These are phyloP conservation scores for Ligdia adustata DNA, from an alignment of 2,888 invertebrate species.

Conservation along the genomic window DNA sequence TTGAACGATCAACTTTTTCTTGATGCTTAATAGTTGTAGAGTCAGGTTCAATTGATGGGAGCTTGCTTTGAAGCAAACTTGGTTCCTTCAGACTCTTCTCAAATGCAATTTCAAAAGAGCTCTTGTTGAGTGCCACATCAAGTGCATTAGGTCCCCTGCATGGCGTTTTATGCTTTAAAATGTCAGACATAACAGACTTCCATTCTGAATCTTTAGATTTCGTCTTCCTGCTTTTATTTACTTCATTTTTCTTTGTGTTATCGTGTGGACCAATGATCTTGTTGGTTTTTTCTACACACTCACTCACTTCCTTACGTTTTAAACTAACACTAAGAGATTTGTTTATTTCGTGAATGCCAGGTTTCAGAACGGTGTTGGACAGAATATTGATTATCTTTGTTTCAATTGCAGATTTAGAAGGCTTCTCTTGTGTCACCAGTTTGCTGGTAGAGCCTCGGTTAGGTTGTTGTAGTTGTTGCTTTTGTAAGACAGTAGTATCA, in stretches of 20 bases:
- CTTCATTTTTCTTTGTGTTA: slow-evolving; percentile 22
- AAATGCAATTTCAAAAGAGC: slow-evolving; percentile 43
- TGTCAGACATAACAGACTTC: slow-evolving; percentile 66
- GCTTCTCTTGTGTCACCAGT: too few relatives aligned
- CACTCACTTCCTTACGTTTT: slow-evolving; percentile 5
- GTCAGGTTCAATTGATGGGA: not conserved
- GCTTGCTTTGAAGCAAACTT: slow-evolving; percentile 18
- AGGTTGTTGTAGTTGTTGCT: not conserved
- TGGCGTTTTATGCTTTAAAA: slow-evolving; percentile 69
- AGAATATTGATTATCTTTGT: slow-evolving; percentile 28
- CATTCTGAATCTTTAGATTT: slow-evolving; percentile 47
- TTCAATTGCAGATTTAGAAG: slow-evolving; percentile 1
- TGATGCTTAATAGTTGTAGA: not conserved
- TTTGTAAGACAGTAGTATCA: too few relatives aligned
- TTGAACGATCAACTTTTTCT: not conserved
- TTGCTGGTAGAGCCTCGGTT: too few relatives aligned
- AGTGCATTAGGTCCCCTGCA: slow-evolving; percentile 65
- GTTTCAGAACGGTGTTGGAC: slow-evolving; percentile 28
- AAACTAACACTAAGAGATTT: not conserved
- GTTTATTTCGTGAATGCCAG: slow-evolving; percentile 14
- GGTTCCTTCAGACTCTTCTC: slow-evolving; percentile 41
- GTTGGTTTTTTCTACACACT: not conserved
- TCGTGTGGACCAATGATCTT: slow-evolving; percentile 8
- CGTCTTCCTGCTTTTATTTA: slow-evolving; percentile 15
- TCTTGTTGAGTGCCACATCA: slow-evolving; percentile 60